These are phyloP conservation scores for Drosophila hamatofila DNA, from an alignment of 2,888 invertebrate genomes.

Conservation along the genomic window DNA sequence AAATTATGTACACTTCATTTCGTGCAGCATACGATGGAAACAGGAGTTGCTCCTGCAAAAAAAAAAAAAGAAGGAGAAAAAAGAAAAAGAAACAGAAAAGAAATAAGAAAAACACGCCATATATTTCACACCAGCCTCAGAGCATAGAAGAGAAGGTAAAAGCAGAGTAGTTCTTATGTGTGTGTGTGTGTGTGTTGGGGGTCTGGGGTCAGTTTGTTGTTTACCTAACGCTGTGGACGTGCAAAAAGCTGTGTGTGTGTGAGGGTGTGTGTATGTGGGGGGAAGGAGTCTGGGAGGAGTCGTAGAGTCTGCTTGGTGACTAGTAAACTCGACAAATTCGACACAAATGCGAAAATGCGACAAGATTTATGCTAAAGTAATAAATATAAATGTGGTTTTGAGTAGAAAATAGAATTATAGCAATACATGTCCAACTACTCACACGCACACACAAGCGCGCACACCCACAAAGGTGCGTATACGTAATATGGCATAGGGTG, in stretches of 20 bases:
- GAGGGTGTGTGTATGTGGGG: background rate
- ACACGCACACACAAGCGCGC: conserved; percentile 20
- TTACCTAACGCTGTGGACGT: conserved; percentile 69
- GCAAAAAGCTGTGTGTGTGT: conserved; percentile 44
- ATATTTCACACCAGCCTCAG: conserved; percentile 55
- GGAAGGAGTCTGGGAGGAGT: background rate
- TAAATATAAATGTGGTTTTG: conserved; percentile 80
- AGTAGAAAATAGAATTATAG: conserved; percentile 80
- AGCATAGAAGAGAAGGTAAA: conserved; percentile 22
- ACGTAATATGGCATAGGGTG: conserved; percentile 45
- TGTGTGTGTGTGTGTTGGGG: background rate
- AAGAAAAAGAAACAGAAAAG: conserved; percentile 5
- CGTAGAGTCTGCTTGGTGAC: conserved; percentile 23
- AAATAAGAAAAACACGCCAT: conserved; percentile 43
- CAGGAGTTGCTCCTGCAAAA: background rate
- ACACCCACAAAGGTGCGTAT: conserved; percentile 70
- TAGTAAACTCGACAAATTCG: conserved; percentile 79
- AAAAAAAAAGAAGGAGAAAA: background rate
- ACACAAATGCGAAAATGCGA: conserved; percentile 82
- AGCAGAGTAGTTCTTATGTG: conserved; percentile 19
- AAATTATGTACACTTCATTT: conserved; percentile 77
- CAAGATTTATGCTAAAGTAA: conserved; percentile 80
- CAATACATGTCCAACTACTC: conserved; percentile 51
- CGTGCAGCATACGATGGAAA: conserved; percentile 47
- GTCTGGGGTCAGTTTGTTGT: conserved; percentile 71